Base-by-base conservation (phyloP, 2,888 invertebrate species). In the Nesidiocoris tenuis region DNA sequence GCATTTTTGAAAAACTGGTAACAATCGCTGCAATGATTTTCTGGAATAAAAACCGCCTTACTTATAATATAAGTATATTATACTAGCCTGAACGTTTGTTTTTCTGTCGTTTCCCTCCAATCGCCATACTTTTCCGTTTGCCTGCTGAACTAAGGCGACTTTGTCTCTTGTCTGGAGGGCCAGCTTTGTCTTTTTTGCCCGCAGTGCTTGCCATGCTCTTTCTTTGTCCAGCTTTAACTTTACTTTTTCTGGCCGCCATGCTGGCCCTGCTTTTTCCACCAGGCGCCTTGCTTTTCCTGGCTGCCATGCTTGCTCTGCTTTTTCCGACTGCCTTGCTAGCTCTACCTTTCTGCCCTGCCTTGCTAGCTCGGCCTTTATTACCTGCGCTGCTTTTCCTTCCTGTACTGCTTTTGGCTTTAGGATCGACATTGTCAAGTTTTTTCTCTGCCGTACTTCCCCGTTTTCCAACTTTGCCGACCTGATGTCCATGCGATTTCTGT, bases 331-430 rank as follows among this genome's bases (percentile, higher is more conserved):
- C 12, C 12, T 39, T 39, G 39, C 39, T 39, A 3, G 3, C 12
- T 39, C 39, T 39, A n/a, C n/a, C n/a, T n/a, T n/a, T n/a, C 39
- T 59, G 21, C 1, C 66, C 66, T 2, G 66, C 54, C 17, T 9
- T 12, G 57, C 57, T 56, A 1, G 68, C 68, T 57, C 57, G 55
- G 17, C 68, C 57, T 18, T 68, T 56, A n/a, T 57, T 56, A 22
- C 39, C 39, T 39, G 5, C n/a, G 21, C 57, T 68, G 17, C 68
- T 68, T 18, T 68, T 56, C 17, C 68, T 56, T 57, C 39, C 39
- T 39, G 5, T 12, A 39, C 39, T 39, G 39, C 39, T 39, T 39
- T 39, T 39, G n/a, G n/a, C n/a, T n/a, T n/a, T n/a, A n/a, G n/a
- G n/a, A n/a, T n/a, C n/a, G n/a, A n/a, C n/a, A n/a, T n/a, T n/a